Percentiles rank a stretch among this genome's conserved stretches.
Conservation (phyloP, 2,888 invertebrate species). For the Ochropleura leucogaster region DNA sequence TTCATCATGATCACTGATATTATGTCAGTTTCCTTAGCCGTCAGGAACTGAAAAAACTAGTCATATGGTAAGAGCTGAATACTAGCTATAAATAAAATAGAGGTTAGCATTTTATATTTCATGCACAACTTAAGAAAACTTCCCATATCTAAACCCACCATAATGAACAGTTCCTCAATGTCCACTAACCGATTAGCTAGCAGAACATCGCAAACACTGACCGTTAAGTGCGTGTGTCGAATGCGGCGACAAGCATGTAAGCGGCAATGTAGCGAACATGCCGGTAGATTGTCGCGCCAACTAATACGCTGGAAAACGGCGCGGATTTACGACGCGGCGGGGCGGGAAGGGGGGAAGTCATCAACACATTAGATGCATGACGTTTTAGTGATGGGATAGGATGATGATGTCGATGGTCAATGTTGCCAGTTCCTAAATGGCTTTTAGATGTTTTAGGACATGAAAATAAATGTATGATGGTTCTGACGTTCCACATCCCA, state of each 20-base stretch:
- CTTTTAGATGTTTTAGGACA: not conserved
- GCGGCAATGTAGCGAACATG: conserved; percentile 28
- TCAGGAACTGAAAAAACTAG: not conserved
- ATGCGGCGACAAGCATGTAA: conserved; percentile 44
- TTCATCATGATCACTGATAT: not conserved
- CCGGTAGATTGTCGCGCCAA: conserved; percentile 64
- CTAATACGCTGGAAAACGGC: conserved; percentile 66
- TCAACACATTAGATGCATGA: conserved; percentile 63
- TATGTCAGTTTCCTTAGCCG: not conserved
- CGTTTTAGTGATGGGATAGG: conserved; percentile 34
- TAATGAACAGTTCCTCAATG: conserved; percentile 9
- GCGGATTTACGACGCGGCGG: conserved; percentile 67
- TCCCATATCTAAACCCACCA: not conserved
- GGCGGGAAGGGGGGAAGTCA: conserved; percentile 41
- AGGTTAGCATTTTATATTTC: not conserved
- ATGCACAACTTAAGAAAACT: not conserved
- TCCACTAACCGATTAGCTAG: conserved; percentile 27
- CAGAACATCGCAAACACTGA: conserved; percentile 28
- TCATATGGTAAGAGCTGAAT: not conserved
- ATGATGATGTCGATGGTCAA: conserved; percentile 12
- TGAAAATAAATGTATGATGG: not conserved
- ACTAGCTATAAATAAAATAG: not conserved
- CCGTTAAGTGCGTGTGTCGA: conserved; percentile 45
- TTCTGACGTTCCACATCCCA: not conserved
- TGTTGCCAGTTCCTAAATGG: too few relatives aligned